Evolutionary conservation across 2,113 vertebrate species (phyloP).

Genomic region (Cepphus grylle): DNA sequence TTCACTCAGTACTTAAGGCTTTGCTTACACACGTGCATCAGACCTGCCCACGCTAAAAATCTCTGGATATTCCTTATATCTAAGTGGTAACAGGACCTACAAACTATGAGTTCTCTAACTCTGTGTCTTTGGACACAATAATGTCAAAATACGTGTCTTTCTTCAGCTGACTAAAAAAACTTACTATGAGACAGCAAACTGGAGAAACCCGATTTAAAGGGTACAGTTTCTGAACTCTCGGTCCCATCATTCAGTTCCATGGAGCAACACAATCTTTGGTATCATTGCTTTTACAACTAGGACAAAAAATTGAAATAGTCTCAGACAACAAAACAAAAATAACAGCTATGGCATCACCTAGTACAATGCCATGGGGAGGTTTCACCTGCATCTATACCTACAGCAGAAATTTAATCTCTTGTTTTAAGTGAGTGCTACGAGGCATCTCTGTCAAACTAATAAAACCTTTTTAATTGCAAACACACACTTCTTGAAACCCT

Average conservation of each 20-base stretch:
- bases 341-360: neutral
- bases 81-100: neutral
- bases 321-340: neutral
- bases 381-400: neutral
- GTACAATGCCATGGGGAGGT: neutral
- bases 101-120: neutral
- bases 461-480: neutral
- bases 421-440: neutral
- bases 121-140: neutral
- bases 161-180: neutral
- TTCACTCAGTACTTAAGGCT: neutral
- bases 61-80: neutral
- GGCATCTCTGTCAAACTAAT: neutral
- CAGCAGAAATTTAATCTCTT: neutral
- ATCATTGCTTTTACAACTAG: neutral
- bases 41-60: neutral
- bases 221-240: neutral
- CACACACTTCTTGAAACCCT: neutral
- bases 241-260: neutral
- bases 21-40: neutral
- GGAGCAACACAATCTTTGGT: neutral
- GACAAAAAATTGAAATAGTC: neutral
- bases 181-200: neutral
- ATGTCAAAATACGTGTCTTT: neutral
- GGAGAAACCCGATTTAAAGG: neutral